Evolutionary conservation across 2,113 vertebrate species (phyloP), one percentile per base, ranked within the genome.

Genomic region (Conger conger): DNA sequence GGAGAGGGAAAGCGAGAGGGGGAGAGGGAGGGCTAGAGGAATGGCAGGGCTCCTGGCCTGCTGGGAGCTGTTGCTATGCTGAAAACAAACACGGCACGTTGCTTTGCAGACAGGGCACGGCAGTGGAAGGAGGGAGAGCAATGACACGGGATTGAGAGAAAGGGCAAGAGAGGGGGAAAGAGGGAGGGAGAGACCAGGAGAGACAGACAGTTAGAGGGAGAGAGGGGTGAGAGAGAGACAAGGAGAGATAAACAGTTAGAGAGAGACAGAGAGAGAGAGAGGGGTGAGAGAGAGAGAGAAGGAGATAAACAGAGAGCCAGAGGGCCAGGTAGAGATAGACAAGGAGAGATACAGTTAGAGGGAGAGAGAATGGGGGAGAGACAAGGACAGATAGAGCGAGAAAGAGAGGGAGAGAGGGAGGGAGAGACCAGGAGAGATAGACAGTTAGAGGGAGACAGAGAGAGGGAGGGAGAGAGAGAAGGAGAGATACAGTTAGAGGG

Each of bases 1-100:
- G 50, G 50, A 45, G n/a, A 42, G 17, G n/a, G n/a, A n/a, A n/a
- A n/a, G n/a, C n/a, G n/a, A n/a, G n/a, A n/a, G n/a, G 8, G 40
- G 8, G 40, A 42, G 40, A 42, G 40, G 8, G 40, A 42, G 40
- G 8, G 40, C 8, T 8, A 42, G 40, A 8, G 40, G 40, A 42
- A 42, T 42, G 40, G 40, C 40, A 42, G 40, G 15, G 45, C 40
- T 42, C 35, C 33, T 36, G 11, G 80, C 89, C 87, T 36, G 86
- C 54, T 88, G 88, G 83, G 89, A 86, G 63, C 85, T 87, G 89
- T 90, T 92, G 88, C 89, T 89, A 88, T 68, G 81, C 11, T 76
- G 60, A 82, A 91, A 91, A 92, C 90, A 93, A 92, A 93, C 88
- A 91, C 86, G 87, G 87, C 82, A 87, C 86, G 86, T 86, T 88